Conservation (phyloP, 1,140 invertebrate species). For the Conus betulinus region DNA sequence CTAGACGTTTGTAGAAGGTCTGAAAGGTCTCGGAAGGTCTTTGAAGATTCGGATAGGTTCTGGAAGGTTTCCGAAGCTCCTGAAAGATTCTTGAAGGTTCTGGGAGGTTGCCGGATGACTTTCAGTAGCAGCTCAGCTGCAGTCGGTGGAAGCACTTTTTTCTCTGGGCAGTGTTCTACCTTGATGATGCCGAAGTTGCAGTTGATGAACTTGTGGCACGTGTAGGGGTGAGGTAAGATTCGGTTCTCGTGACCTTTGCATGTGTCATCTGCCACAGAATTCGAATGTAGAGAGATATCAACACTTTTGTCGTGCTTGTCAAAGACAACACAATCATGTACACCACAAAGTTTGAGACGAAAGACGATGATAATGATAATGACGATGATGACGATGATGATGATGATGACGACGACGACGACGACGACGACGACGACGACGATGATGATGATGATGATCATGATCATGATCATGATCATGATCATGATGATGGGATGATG, state of each 20-base stretch:
- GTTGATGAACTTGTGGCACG: conserved; percentile 31
- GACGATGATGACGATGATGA: background rate
- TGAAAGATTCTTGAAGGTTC: too few relatives aligned
- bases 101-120: too few relatives aligned
- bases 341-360: background rate
- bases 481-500: background rate
- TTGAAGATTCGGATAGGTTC: too few relatives aligned
- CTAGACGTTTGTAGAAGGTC: too few relatives aligned
- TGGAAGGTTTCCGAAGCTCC: background rate
- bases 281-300: background rate
- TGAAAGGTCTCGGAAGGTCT: too few relatives aligned
- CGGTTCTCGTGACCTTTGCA: conserved; percentile 27
- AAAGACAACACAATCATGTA: too few relatives aligned
- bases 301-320: too few relatives aligned
- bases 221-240: conserved; percentile 36
- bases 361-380: too few relatives aligned
- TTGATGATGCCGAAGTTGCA: conserved; percentile 30
- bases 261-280: conserved; percentile 20
- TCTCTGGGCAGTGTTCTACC: conserved; percentile 24
- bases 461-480: too few relatives aligned
- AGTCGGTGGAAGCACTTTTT: conserved; percentile 32
- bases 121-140: conserved; percentile 32
- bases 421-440: background rate
- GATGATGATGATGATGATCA: too few relatives aligned
- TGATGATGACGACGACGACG: background rate